Evolutionary conservation across 2,888 invertebrate species (phyloP), one percentile per base, ranked within the genome.

Genomic region (Stenodera caucasica): DNA sequence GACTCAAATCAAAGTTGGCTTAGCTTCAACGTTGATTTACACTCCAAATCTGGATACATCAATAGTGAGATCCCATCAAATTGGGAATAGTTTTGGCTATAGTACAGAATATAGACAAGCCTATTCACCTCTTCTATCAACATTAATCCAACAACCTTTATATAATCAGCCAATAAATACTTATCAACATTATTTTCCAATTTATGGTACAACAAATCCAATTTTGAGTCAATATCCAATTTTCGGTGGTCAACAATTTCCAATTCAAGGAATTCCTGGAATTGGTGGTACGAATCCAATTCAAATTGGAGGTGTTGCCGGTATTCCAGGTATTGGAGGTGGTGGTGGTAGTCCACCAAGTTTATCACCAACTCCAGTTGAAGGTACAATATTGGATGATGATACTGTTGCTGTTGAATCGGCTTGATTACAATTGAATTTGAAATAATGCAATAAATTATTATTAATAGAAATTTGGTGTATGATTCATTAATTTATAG

Each of bases 1-100:
- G 11, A 12, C 11, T 2, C 12, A 21, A 12, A 21, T 45, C 5
- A 45, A 45, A 14, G 3, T 2, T 11, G 74, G 72, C 32, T 61
- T 74, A 32, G 30, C 57, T n/a, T 68, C 71, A 63, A 71, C 76
- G 9, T 64, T 80, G 52, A 71, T 81, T 53, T 78, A 83, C 55
- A 80, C 81, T 8, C 84, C 84, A 30, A 75, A 77, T 67, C 77
- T 81, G 65, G 84, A 84, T 78, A 81, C 81, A 53, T 83, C 84
- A 63, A 77, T 84, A 68, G 82, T 84, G 73, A 80, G 81, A 73
- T 81, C 81, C 33, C 81, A 83, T 66, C 78, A 82, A 30, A 69
- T 84, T 58, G 84, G 83, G 56, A 83, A 83, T 58, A 84, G 83
- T 77, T 85, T 85, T 74, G 83, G 83, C 37, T 85, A 84, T 77